Conservation (phyloP, 2,888 invertebrate genomes). For the Sericinus montela region DNA sequence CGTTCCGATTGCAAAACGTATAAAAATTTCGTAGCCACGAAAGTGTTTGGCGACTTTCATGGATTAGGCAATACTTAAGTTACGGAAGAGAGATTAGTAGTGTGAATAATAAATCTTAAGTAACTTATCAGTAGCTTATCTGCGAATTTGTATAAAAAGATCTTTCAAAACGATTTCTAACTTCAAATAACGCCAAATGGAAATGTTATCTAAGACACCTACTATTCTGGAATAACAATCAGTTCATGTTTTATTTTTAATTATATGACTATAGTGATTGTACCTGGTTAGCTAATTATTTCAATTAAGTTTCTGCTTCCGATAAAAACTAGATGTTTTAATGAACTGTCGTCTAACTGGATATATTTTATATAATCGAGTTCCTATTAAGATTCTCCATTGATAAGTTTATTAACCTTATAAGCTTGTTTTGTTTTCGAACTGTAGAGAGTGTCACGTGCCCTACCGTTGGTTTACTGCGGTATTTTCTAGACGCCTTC, state of each 20-base stretch:
- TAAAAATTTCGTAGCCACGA: conserved; percentile 54
- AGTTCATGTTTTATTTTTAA: too few relatives aligned
- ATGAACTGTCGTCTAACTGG: neutral
- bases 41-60: conserved; percentile 41
- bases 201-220: too few relatives aligned
- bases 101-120: too few relatives aligned
- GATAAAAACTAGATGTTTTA: neutral
- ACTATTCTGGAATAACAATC: too few relatives aligned
- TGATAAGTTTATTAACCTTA: conserved; percentile 7
- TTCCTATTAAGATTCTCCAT: neutral
- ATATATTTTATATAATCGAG: neutral
- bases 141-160: too few relatives aligned
- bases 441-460: neutral
- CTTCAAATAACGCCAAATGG: too few relatives aligned
- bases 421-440: conserved; percentile 1
- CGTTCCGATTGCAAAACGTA: conserved; percentile 72
- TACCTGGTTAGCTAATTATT: too few relatives aligned
- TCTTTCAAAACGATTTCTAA: too few relatives aligned
- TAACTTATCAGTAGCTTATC: too few relatives aligned
- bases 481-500: neutral
- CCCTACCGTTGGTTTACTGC: neutral
- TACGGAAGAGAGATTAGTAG: too few relatives aligned
- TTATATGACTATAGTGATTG: too few relatives aligned
- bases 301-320: neutral
- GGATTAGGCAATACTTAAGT: neutral